Evolutionary conservation across 2,113 vertebrate species (phyloP).

Genomic region (Chlorocebus sabaeus): DNA sequence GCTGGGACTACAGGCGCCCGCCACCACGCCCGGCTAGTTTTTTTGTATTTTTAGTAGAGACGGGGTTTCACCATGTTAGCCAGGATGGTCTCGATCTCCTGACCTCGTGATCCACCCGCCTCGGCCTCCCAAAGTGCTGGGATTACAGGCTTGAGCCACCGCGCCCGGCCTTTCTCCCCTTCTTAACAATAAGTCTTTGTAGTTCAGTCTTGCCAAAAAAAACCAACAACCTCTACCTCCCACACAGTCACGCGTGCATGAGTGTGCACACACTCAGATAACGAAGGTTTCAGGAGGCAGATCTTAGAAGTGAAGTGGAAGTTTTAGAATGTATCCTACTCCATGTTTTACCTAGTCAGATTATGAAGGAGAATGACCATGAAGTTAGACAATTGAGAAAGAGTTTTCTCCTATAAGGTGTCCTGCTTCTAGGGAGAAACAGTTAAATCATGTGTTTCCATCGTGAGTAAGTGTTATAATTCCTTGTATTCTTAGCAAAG

Average conservation of each 20-base stretch:
- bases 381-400: neutral
- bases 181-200: neutral
- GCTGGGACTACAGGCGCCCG: too few species aligned
- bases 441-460: neutral
- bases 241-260: neutral
- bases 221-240: neutral
- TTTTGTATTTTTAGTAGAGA: too few species aligned
- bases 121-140: too few species aligned
- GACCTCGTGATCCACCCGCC: too few species aligned
- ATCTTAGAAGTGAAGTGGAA: neutral
- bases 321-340: neutral
- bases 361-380: neutral
- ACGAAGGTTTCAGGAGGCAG: neutral
- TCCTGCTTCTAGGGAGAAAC: neutral
- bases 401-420: neutral
- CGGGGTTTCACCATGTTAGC: too few species aligned
- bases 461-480: neutral
- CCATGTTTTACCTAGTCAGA: neutral
- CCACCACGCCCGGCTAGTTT: too few species aligned
- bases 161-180: too few species aligned
- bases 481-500: neutral
- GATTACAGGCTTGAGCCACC: too few species aligned
- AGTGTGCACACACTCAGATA: neutral
- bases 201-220: neutral
- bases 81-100: too few species aligned